Evolutionary conservation across 2,888 invertebrate genomes (phyloP), one percentile per base, ranked within the genome.

Genomic region (Boloria euphrosyne): DNA sequence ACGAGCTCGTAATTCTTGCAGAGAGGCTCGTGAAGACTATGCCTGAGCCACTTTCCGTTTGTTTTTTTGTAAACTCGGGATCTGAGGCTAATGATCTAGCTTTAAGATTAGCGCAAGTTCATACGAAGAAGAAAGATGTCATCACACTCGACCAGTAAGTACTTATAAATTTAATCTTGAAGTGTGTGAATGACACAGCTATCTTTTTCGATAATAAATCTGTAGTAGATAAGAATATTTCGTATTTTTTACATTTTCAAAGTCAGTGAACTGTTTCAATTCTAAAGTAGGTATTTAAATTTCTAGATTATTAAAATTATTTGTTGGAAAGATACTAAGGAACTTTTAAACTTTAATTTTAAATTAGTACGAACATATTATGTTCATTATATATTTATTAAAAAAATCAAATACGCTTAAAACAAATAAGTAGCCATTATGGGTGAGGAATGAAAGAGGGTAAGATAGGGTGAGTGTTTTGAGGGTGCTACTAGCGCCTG

Each of bases 1-100:
- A 99, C 84, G 97, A 98, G 83, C 92, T 99, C 71, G 98, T 98
- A 10, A 93, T 98, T 66, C 97, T 98, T 77, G 99, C 98, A 4
- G 94, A 97, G 80, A 95, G 95, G 72, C 90, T 99, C 73, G 94
- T 96, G 16, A 94, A 94, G 65, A 96, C 97, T 4, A 93, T 99
- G 88, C 99, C 99, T 0, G 95, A 95, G 65, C 93, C 94, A 43
- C 92, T 99, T 47, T 96, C 97, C 17, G 97, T 98, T 4, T 98
- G 98, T 80, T 99, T 96, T 92, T 96, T 99, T 83, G 98, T 98
- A 64, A 99, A 99, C 90, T 99, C 99, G 0, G 99, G 99, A 13
- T 99, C 99, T 6, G 99, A 99, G 90, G 99, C 99, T 10, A 99
- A 99, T 86, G 99, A 99, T 91, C 94, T 99, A 76, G 99, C 99